A percentile compares a stretch with the other conserved stretches of the same genome.
Evolutionary conservation across 2,797 vertebrate genomes (phyloP).

Genomic region (Betta splendens): DNA sequence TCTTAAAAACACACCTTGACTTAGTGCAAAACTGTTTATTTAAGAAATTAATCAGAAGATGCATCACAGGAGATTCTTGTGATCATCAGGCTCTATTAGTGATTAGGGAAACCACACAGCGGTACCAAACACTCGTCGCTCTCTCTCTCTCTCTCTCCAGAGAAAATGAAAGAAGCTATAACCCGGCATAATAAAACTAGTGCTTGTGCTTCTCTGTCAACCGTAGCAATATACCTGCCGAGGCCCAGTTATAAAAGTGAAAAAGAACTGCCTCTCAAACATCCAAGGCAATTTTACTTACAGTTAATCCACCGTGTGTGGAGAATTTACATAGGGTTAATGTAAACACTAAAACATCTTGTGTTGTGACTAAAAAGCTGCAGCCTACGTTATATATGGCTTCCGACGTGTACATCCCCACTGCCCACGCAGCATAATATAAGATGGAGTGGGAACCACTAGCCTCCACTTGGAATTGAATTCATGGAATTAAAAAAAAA

Average conservation of each 20-base stretch:
- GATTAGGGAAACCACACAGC: slow-evolving; percentile 4
- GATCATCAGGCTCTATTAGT: not conserved
- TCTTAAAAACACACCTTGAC: no score
- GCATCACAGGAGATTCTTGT: no score
- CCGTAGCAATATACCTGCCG: not conserved
- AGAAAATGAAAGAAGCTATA: slow-evolving; percentile 12
- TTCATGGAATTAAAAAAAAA: no score
- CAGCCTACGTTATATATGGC: not conserved
- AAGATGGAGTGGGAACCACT: not conserved
- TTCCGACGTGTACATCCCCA: not conserved
- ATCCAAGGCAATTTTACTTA: not conserved
- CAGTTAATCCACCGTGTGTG: not conserved
- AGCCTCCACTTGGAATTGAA: no score
- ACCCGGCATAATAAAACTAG: slow-evolving; percentile 6
- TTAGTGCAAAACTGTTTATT: no score
- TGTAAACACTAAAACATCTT: not conserved
- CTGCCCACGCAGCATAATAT: not conserved
- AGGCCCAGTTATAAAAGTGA: not conserved
- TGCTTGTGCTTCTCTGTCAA: not conserved
- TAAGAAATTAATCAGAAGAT: no score
- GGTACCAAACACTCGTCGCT: not conserved
- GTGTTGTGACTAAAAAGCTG: slow-evolving; percentile 1
- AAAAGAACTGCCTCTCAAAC: not conserved
- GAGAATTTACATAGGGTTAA: not conserved
- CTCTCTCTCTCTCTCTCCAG: not conserved